Conservation (phyloP, 2,888 invertebrate species). For the Agrochola circellaris region DNA sequence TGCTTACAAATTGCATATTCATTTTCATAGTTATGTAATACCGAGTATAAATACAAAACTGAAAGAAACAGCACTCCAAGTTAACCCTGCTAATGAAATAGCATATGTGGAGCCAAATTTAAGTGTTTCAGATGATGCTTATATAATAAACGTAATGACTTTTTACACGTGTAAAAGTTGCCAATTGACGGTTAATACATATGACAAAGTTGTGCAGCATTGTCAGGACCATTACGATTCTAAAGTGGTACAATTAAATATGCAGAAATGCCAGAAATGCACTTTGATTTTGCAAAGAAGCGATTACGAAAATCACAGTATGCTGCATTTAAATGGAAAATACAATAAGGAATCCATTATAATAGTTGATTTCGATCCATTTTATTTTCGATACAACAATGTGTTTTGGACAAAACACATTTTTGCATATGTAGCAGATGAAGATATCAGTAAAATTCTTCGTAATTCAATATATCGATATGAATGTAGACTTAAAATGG, state of each 20-base stretch:
- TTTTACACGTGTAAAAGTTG: slow-evolving; percentile 79
- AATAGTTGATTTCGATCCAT: slow-evolving; percentile 75
- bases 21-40: slow-evolving; percentile 78
- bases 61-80: background rate
- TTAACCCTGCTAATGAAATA: background rate
- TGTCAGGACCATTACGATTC: slow-evolving; percentile 78
- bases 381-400: slow-evolving; percentile 76
- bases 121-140: slow-evolving; percentile 13
- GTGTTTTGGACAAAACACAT: slow-evolving; percentile 79
- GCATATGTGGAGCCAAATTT: slow-evolving; percentile 16
- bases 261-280: slow-evolving; percentile 71
- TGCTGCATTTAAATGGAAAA: slow-evolving; percentile 63
- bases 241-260: slow-evolving; percentile 47
- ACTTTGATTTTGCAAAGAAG: slow-evolving; percentile 69
- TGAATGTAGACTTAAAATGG: slow-evolving; percentile 80
- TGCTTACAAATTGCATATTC: slow-evolving; percentile 79
- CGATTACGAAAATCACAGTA: slow-evolving; percentile 68
- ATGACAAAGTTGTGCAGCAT: slow-evolving; percentile 81
- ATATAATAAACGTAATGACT: slow-evolving; percentile 24
- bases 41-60: slow-evolving; percentile 36
- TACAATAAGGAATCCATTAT: slow-evolving; percentile 52
- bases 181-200: slow-evolving; percentile 72
- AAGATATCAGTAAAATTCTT: slow-evolving; percentile 69
- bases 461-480: slow-evolving; percentile 77
- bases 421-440: slow-evolving; percentile 71